These are phyloP conservation scores for Elachura formosa DNA, from an alignment of 2,113 vertebrate species.

Conservation along the genomic window DNA sequence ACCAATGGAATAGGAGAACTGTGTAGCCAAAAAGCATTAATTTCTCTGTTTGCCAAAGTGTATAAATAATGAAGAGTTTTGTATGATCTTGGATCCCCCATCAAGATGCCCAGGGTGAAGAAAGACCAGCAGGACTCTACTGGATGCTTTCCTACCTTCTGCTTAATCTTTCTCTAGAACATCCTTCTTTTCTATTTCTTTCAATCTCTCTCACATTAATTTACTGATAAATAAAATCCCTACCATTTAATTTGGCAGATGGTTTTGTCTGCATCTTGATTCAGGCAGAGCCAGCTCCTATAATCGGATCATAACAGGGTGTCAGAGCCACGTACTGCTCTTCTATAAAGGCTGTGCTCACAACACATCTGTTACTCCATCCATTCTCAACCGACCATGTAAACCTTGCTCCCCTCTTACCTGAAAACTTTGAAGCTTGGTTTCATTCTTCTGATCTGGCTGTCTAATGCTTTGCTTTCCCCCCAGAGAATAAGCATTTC, in stretches of 20 bases:
- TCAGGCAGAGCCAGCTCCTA: background rate
- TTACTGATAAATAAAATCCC: background rate
- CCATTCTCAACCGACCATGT: background rate
- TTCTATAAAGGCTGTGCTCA: background rate
- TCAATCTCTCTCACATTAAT: background rate
- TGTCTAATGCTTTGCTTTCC: background rate
- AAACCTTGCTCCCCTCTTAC: background rate
- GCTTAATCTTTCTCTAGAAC: background rate
- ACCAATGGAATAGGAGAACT: background rate
- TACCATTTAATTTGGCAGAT: background rate
- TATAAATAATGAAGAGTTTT: background rate
- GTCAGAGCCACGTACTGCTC: background rate
- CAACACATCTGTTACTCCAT: background rate
- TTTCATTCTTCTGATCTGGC: background rate
- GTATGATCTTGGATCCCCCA: accelerated
- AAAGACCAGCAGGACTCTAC: background rate
- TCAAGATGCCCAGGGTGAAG: background rate
- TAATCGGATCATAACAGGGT: background rate
- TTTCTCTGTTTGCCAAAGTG: background rate
- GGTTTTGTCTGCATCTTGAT: background rate
- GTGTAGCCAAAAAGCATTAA: background rate
- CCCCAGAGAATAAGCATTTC: background rate
- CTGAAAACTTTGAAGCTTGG: background rate
- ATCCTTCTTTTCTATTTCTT: background rate
- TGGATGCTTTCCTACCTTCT: background rate